These are phyloP conservation scores for Andrena bucephala DNA, from an alignment of 2,888 invertebrate species.

Conservation along the genomic window DNA sequence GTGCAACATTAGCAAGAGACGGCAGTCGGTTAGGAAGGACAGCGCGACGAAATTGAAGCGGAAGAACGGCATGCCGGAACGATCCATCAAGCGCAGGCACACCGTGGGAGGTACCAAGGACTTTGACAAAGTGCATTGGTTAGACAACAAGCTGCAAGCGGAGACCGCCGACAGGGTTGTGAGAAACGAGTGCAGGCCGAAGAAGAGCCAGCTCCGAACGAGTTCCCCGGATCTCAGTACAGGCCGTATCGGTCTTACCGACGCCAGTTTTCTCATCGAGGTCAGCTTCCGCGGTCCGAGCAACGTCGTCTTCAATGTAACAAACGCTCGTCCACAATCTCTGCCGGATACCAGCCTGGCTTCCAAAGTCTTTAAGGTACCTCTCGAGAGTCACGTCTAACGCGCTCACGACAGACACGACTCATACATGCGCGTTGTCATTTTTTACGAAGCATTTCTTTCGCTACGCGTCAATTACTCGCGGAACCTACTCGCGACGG, in stretches of 20 bases:
- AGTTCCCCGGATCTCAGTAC: slow-evolving; percentile 88
- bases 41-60: slow-evolving; percentile 89
- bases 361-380: slow-evolving; percentile 86
- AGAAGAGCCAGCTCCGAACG: slow-evolving; percentile 87
- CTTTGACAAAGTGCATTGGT: slow-evolving; percentile 89
- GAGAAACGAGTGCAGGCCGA: slow-evolving; percentile 86
- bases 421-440: neutral
- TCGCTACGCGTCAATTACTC: slow-evolving; percentile 79
- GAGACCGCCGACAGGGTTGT: slow-evolving; percentile 84
- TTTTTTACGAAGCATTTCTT: slow-evolving; percentile 49
- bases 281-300: slow-evolving; percentile 86
- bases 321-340: slow-evolving; percentile 86
- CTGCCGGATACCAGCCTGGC: slow-evolving; percentile 85
- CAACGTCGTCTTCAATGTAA: slow-evolving; percentile 86
- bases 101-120: slow-evolving; percentile 98
- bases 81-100: slow-evolving; percentile 94
- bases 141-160: slow-evolving; percentile 86
- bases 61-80: slow-evolving; percentile 92
- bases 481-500: slow-evolving; percentile 73
- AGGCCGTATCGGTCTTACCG: slow-evolving; percentile 79
- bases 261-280: slow-evolving; percentile 85
- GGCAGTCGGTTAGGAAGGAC: slow-evolving; percentile 86
- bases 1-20: slow-evolving; percentile 91
- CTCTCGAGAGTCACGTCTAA: slow-evolving; percentile 87
- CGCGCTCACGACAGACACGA: neutral